Evolutionary conservation across 2,888 invertebrate species (phyloP), one percentile per base, ranked within the genome.

Genomic region (Melipona bicolor): DNA sequence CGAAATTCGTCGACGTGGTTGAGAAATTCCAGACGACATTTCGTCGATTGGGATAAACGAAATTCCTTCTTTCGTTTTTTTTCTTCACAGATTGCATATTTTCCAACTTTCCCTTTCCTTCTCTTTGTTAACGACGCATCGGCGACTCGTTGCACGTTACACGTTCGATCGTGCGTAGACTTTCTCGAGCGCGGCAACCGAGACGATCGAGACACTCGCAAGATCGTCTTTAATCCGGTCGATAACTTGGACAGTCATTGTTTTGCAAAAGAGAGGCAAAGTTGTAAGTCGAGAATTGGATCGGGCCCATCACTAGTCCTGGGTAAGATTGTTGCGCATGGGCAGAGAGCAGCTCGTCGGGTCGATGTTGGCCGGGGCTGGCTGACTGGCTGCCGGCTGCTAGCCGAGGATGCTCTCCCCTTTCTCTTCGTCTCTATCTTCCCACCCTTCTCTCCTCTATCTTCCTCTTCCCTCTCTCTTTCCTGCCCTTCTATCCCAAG

Each of bases 291-390:
- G 90, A 87, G 91, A 92, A 92, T 92, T 90, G 92, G 92, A 90
- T 91, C 91, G 89, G 90, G 87, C 90, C 90, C 92, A 85, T 85
- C 85, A 90, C 93, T 93, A 93, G 91, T 91, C 90, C 91, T 90
- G 91, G 90, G 88, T 90, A 90, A 92, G 89, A 90, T 89, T 88
- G 89, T 88, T 88, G 92, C 92, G 92, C 92, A 85, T 89, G 92
- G 90, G 91, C 89, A 80, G 81, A 87, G 85, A 88, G 84, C 86
- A 87, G 87, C 88, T 90, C 88, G 90, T 90, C 92, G 93, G 94
- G 94, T 94, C 94, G 94, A 94, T 94, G 93, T 92, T 94, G 93
- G 92, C 93, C 93, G 93, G 90, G 93, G 93, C 92, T 92, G 92
- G 93, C 92, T 91, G 93, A 92, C 92, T 92, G 91, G 92, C 92